Conservation (phyloP, 1,140 invertebrate species). For the Bombyx mori region ASM3026992v2 NC_085108.1:8123501-8124000, state of each 20-base stretch:
- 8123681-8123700: constrained; percentile 29
- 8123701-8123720: constrained; percentile 24
- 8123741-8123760: constrained; percentile 38
- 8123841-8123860: constrained; percentile 43
- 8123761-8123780: constrained; percentile 61
- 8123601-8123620: constrained; percentile 24
- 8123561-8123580: constrained; percentile 41
- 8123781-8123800: constrained; percentile 53
- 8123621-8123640: constrained; percentile 38
- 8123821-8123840: constrained; percentile 22
- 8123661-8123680: constrained; percentile 37
- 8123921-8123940: constrained; percentile 41
- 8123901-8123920: constrained; percentile 33
- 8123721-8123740: constrained; percentile 27
- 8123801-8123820: constrained; percentile 28
- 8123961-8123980: constrained; percentile 9
- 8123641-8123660: constrained; percentile 57
- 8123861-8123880: constrained; percentile 47
- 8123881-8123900: constrained; percentile 47
- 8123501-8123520: constrained; percentile 57
- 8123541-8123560: constrained; percentile 59
- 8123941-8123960: constrained; percentile 42
- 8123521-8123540: constrained; percentile 60
- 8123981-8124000: constrained; percentile 25
- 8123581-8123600: constrained; percentile 26